phyloP scores from a whole-genome alignment of 2,888 invertebrate genomes.

The Drosophila falleni region DNA sequence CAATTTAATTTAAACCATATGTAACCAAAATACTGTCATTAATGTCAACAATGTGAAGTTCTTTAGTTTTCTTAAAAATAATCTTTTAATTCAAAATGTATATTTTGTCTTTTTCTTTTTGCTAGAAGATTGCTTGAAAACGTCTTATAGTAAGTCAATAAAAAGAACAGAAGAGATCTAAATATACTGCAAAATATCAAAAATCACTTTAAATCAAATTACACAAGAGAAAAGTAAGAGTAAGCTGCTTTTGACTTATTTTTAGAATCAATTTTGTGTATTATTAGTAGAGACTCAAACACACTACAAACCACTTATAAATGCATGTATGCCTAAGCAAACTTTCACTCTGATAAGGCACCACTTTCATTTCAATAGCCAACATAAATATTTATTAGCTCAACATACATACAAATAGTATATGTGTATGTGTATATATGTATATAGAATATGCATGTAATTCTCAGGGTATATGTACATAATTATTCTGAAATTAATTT shows the following conservation, averaged over 20 bases:
- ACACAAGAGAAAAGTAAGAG: no score
- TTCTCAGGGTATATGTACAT: slow-evolving; percentile 29
- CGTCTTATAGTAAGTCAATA: no score
- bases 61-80: no score
- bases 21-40: no score
- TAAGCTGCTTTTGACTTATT: slow-evolving; percentile 1
- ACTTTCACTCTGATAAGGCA: slow-evolving; percentile 20
- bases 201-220: no score
- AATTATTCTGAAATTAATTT: slow-evolving; percentile 78
- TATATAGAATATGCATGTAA: not conserved
- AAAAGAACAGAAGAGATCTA: no score
- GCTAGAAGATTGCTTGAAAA: no score
- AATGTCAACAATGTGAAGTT: no score
- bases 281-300: not conserved
- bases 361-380: slow-evolving; percentile 36
- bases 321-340: slow-evolving; percentile 19
- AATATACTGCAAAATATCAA: not conserved
- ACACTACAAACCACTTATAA: not conserved
- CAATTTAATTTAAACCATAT: no score
- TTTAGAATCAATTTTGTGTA: slow-evolving; percentile 6
- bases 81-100: no score
- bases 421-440: no score
- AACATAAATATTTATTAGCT: slow-evolving; percentile 69
- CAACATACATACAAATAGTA: slow-evolving; percentile 2
- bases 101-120: no score